Base-by-base conservation (phyloP, 2,888 invertebrate species). In the Tiliacea citrago region DNA sequence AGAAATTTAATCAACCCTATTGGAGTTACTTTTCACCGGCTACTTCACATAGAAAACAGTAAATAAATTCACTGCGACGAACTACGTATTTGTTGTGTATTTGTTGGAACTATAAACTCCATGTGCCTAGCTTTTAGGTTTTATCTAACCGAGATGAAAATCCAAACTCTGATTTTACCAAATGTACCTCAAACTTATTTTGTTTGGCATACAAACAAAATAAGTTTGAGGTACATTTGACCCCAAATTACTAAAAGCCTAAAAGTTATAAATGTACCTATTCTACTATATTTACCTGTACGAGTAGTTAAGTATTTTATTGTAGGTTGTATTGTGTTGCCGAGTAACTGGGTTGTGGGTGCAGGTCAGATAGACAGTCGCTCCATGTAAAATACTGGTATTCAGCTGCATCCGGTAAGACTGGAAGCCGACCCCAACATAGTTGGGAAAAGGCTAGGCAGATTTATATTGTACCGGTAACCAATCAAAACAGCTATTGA, bases 1-100 rank as follows among this genome's bases (percentile, higher is more conserved):
- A 70, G 63, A 79, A 79, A 84, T 78, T 75, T 77, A 82, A 87
- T 87, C 82, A 85, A 77, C 49, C 68, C 68, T 57, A 77, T 63
- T 76, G 61, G 57, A 75, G 72, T 72, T 66, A 60, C 62, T 80
- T 80, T 84, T 79, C 82, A 67, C 42, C 57, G 58, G 39, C 63
- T 71, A 66, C 53, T 75, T 53, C 70, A 62, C 42, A 66, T 45
- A 73, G 57, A 73, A 83, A 66, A 53, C 61, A 68, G 63, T 75
- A 71, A 68, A 82, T 75, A 55, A 75, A 78, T 73, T 47, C 18
- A 29, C 39, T 57, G 45, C 21, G 42, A 61, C 66, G 35, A 55
- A 62, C 35, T 65, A 39, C 58, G 57, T 39, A 18, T 4, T 10
- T n/a, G n/a, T n/a, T n/a, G 4, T 42, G 18, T 61, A 55, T 73